phyloP scores from a whole-genome alignment of 2,888 invertebrate species.

The Stomorhina lunata region DNA sequence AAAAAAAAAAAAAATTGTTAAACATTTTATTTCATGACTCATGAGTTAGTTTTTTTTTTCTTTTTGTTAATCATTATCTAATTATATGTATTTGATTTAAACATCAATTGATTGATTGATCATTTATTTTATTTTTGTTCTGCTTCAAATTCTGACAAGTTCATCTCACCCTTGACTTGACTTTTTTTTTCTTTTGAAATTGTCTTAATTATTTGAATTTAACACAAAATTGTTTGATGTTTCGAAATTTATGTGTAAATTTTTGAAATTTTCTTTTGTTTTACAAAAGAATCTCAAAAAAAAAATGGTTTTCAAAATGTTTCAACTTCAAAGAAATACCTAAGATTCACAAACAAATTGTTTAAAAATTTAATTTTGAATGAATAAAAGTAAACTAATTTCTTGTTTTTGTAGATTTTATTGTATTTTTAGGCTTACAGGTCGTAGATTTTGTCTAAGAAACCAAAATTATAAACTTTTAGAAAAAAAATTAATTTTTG shows the following conservation, averaged over 20 bases:
- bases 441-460: no score
- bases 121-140: slow-evolving; percentile 26
- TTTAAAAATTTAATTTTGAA: no score
- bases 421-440: no score
- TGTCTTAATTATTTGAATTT: slow-evolving; percentile 13
- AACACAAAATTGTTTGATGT: slow-evolving; percentile 11
- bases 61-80: slow-evolving; percentile 23
- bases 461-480: no score
- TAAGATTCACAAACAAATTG: no score
- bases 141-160: slow-evolving; percentile 63
- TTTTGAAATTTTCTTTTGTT: background rate
- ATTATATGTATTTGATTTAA: background rate
- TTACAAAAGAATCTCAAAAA: background rate
- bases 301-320: background rate
- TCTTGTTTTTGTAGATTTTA: no score
- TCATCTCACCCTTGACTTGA: slow-evolving; percentile 50
- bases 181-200: slow-evolving; percentile 8
- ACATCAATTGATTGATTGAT: slow-evolving; percentile 46
- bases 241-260: slow-evolving; percentile 10
- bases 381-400: no score
- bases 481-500: no score
- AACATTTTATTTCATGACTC: slow-evolving; percentile 35
- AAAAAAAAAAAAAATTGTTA: slow-evolving; percentile 13
- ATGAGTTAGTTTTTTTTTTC: background rate
- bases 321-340: background rate